Evolutionary conservation across 1,140 invertebrate genomes (phyloP), one percentile per base, ranked within the genome.

Genomic region (Camponotus pennsylvanicus): DNA sequence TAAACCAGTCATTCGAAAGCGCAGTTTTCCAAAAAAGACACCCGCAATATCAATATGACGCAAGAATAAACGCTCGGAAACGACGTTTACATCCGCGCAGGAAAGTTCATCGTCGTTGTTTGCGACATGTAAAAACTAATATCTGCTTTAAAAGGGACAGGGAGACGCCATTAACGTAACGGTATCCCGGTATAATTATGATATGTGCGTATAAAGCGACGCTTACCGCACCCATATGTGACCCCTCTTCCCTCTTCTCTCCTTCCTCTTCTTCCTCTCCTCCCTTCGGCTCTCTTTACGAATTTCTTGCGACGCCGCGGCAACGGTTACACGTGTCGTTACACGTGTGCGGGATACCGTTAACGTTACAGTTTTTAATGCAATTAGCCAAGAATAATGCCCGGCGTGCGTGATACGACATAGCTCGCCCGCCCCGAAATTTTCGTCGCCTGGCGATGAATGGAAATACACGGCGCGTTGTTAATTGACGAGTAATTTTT

Each of bases 341-440:
- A 45, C 32, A 18, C 27, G 15, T 52, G 11, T 63, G 27, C 59
- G 59, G 11, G 11, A 15, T 52, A 52, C 4, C 15, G 49, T 52
- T 15, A 52, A 13, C 49, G 49, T 52, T 9, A 9, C 49, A 83
- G 69, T 83, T 83, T 75, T 83, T 83, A 83, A 83, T 83, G 69
- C 55, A 83, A 83, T 83, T 83, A 83, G 69, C 40, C 71, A 18
- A 59, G 79, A 83, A 61, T 83, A 83, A 83, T 75, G 79, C 6
- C 5, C 57, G 79, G 42, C 1, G 15, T 49, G 69, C 69, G 69
- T 83, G 79, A 75, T 83, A 63, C 79, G 42, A 75, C 40, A 32
- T 32, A 83, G 27, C 49, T 75, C 37, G 57, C 42, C 21, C 61
- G n/a, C 27, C n/a, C 27, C 55, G 32, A 63, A 49, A 73, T 73